Evolutionary conservation across 2,797 vertebrate species (phyloP).

Genomic region (Halcyon chelicuti): DNA sequence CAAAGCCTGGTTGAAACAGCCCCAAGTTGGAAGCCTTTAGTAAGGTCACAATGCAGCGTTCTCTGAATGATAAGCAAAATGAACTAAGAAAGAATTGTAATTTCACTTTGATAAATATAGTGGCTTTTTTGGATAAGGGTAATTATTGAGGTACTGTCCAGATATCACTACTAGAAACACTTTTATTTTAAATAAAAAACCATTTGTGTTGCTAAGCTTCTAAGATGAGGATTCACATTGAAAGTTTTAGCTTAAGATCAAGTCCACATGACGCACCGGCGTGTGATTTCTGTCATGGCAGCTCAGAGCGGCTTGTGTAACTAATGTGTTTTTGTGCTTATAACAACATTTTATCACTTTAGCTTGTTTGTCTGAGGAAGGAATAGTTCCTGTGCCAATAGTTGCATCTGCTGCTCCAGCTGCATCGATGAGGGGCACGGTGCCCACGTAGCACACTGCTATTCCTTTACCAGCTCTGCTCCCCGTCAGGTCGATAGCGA

Average conservation of each 20-base stretch:
- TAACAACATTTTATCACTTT: slow-evolving; percentile 51
- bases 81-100: not conserved
- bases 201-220: not conserved
- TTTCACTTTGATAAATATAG: not conserved
- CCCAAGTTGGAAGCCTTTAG: not conserved
- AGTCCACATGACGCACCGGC: not conserved
- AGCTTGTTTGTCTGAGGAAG: slow-evolving; percentile 53
- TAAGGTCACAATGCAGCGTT: not conserved
- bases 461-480: not conserved
- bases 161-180: not conserved
- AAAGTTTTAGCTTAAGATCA: not conserved
- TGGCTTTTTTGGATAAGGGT: not conserved
- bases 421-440: not conserved
- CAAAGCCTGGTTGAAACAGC: not conserved
- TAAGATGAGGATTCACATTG: not conserved
- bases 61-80: not conserved
- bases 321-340: slow-evolving; percentile 12
- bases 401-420: slow-evolving; percentile 58
- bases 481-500: not conserved
- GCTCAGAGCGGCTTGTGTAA: not conserved
- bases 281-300: not conserved
- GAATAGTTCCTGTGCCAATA: slow-evolving; percentile 26
- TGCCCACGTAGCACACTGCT: slow-evolving; percentile 32
- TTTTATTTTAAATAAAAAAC: not conserved
- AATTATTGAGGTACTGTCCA: not conserved